phyloP scores from a whole-genome alignment of 2,888 invertebrate species.

The Trachelus iudaicus region DNA sequence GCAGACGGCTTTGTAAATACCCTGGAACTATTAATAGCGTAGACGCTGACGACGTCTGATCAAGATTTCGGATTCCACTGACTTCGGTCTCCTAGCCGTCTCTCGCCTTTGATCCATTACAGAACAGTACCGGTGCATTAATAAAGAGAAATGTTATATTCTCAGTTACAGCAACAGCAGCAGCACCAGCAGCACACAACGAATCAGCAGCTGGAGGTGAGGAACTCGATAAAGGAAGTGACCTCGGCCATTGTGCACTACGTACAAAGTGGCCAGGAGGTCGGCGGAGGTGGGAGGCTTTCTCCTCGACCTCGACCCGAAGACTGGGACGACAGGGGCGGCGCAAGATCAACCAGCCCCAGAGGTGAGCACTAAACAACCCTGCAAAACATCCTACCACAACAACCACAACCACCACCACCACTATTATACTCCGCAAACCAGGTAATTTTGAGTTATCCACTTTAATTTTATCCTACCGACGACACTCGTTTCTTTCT shows the following conservation, averaged over 20 bases:
- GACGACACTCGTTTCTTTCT: constrained; percentile 21
- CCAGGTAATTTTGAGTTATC: constrained; percentile 60
- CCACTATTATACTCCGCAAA: constrained; percentile 58
- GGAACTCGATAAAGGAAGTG: constrained; percentile 89
- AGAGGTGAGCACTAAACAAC: constrained; percentile 65
- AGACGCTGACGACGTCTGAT: no score
- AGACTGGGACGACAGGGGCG: constrained; percentile 58
- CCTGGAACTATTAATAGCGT: not conserved
- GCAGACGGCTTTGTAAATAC: constrained; percentile 46
- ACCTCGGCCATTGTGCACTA: constrained; percentile 94
- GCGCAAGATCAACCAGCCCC: constrained; percentile 62
- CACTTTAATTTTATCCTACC: constrained; percentile 35
- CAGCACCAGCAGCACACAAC: constrained; percentile 56
- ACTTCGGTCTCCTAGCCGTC: no score
- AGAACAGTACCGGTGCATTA: no score
- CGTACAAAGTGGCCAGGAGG: constrained; percentile 72
- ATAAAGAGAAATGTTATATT: no score
- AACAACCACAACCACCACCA: constrained; percentile 53
- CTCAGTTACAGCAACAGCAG: constrained; percentile 28
- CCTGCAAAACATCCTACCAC: constrained; percentile 47
- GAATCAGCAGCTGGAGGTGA: constrained; percentile 63
- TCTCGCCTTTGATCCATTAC: no score
- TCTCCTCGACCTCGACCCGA: constrained; percentile 58
- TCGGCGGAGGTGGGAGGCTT: constrained; percentile 57
- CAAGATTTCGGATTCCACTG: no score